Base-by-base conservation (phyloP, 2,113 vertebrate species). In the Saguinus midas region DNA sequence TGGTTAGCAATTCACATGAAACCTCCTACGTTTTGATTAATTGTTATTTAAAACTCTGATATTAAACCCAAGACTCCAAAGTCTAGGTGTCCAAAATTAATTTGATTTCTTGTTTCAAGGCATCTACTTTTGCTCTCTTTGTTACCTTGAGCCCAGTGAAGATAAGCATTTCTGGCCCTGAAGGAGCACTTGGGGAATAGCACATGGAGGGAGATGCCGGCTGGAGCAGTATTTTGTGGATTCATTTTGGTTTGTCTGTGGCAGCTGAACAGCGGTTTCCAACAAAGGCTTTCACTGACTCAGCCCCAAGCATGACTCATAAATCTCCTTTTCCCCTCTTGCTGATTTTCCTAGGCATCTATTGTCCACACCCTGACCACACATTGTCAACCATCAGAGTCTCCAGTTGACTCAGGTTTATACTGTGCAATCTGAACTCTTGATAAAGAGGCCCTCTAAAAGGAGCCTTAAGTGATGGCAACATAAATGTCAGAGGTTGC, bases 151-250 rank as follows among this genome's bases (percentile, higher is more conserved):
- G 61, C 27, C 57, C 25, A 45, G 1, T 29, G 17, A 58, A 21
- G 12, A 40, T 43, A 17, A n/a, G 27, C 0, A 5, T 76, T 72
- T 57, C 87, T 37, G 18, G 48, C 12, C 76, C 20, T 0, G 6
- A 27, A 43, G n/a, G 50, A 58, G 40, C 17, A 0, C n/a, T 14
- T 40, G 43, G 23, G 18, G 10, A 21, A 17, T 20, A 1, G 50
- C 55, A 20, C 0, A 4, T 55, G 45, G 45, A 8, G 16, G 13
- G 43, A 20, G 40, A 32, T 12, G 5, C 48, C 1, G 14, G 72
- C 90, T 21, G 0, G 0, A 5, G 58, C 23, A 1, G 40, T 0
- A 0, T 40, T 95, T 85, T 32, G 29, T 25, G n/a, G 2, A 0
- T 76, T 90, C 37, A 21, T 93, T 92, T 93, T 5, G 11, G 72